Conservation (phyloP, 92 coral and sea anemone genomes). For the Ricordea florida region DNA sequence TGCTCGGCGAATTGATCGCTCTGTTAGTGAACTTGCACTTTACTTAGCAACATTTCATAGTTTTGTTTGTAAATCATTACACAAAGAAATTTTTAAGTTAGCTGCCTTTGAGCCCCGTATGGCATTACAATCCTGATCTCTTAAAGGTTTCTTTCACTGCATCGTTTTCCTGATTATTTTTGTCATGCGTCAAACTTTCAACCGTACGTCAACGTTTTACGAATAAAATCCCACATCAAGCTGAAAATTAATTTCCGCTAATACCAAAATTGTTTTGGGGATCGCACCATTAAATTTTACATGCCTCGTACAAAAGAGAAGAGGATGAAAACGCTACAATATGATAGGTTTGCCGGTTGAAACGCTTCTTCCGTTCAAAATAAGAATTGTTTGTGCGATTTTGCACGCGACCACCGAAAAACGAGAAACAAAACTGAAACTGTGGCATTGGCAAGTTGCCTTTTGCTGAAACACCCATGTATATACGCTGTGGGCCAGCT, state of each 20-base stretch:
- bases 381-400: too few relatives aligned
- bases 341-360: too few relatives aligned
- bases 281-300: not conserved
- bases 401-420: not conserved
- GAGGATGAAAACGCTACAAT: too few relatives aligned
- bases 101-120: not conserved
- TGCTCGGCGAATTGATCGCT: not conserved
- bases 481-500: not conserved
- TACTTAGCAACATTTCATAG: slow-evolving; percentile 32
- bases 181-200: slow-evolving; percentile 13
- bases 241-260: not conserved
- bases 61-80: slow-evolving; percentile 3
- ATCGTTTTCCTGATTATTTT: too few relatives aligned
- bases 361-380: too few relatives aligned
- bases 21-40: not conserved
- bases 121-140: too few relatives aligned
- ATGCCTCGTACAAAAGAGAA: not conserved
- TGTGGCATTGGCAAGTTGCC: not conserved
- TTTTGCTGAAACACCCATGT: not conserved
- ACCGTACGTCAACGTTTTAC: not conserved
- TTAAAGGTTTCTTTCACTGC: too few relatives aligned
- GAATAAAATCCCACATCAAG: slow-evolving; percentile 2
- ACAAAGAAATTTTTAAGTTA: not conserved
- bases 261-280: not conserved
- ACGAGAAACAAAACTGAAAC: not conserved